A percentile compares a stretch with the other conserved stretches of the same genome.
These are phyloP conservation scores for Idaea straminata DNA, from an alignment of 2,888 invertebrate genomes.

Conservation along the genomic window DNA sequence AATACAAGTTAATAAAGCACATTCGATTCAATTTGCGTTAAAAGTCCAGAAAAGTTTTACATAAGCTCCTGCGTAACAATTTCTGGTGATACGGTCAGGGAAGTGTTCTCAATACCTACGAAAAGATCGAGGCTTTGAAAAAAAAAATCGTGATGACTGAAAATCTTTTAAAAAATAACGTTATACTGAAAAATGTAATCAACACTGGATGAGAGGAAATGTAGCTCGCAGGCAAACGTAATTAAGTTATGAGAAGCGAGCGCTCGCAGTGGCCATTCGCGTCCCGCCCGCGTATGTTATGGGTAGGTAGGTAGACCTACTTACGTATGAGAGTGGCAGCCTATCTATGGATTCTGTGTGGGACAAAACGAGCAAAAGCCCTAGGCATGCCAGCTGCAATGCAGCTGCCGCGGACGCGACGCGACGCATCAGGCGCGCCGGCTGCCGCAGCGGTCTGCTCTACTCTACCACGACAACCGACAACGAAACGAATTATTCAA, in stretches of 20 bases:
- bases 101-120: background rate
- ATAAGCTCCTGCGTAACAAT: background rate
- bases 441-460: slow-evolving; percentile 35
- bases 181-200: slow-evolving; percentile 8
- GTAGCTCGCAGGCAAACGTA: slow-evolving; percentile 20
- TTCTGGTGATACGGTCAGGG: background rate
- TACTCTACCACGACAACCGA: slow-evolving; percentile 22
- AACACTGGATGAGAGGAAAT: slow-evolving; percentile 19
- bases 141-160: background rate
- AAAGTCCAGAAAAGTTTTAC: background rate
- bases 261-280: slow-evolving; percentile 18
- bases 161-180: background rate
- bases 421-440: slow-evolving; percentile 22
- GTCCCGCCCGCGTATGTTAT: slow-evolving; percentile 26
- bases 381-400: slow-evolving; percentile 61
- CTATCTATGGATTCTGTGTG: slow-evolving; percentile 19
- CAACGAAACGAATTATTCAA: slow-evolving; percentile 53
- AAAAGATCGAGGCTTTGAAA: background rate
- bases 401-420: slow-evolving; percentile 60
- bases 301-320: slow-evolving; percentile 12
- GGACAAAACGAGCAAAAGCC: slow-evolving; percentile 71
- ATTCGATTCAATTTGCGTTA: background rate
- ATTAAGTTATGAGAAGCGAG: slow-evolving; percentile 22
- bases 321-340: background rate
- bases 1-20: background rate